Conservation (phyloP, 2,888 invertebrate genomes). For the Nasonia oneida region DNA sequence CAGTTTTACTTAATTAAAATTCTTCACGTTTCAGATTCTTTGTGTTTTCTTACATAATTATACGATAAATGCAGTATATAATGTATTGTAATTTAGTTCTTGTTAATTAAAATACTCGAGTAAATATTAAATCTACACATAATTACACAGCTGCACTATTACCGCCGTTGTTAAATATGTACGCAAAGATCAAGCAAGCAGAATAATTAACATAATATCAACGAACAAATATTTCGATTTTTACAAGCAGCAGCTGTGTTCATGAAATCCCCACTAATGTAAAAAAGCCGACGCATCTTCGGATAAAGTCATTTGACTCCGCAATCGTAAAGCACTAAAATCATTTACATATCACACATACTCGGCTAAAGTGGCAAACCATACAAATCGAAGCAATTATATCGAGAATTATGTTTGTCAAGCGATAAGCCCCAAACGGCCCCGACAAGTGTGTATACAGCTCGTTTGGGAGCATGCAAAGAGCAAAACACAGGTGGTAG, state of each 20-base stretch:
- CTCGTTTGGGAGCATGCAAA: slow-evolving; percentile 10
- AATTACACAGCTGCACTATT: not conserved
- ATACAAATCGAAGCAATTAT: slow-evolving; percentile 57
- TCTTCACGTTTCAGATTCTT: not conserved
- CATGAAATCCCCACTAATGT: not conserved
- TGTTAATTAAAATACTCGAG: not conserved
- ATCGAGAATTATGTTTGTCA: slow-evolving; percentile 55
- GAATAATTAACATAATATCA: not conserved
- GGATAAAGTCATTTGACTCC: not conserved
- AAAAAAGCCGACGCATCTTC: not conserved
- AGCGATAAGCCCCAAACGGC: slow-evolving; percentile 45
- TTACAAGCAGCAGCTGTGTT: not conserved
- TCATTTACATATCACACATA: slow-evolving; percentile 33
- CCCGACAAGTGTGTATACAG: slow-evolving; percentile 48
- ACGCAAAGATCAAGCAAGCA: slow-evolving; percentile 16
- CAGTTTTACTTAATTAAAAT: not conserved
- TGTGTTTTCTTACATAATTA: not conserved
- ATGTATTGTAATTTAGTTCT: not conserved
- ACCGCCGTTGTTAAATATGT: not conserved
- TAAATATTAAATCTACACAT: slow-evolving; percentile 11
- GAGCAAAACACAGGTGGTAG: slow-evolving; percentile 7
- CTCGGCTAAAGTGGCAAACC: slow-evolving; percentile 1
- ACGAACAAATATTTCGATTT: not conserved
- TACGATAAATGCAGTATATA: not conserved
- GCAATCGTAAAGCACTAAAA: slow-evolving; percentile 33